Base-by-base conservation (phyloP, 1,140 invertebrate species). In the Apis cerana region DNA sequence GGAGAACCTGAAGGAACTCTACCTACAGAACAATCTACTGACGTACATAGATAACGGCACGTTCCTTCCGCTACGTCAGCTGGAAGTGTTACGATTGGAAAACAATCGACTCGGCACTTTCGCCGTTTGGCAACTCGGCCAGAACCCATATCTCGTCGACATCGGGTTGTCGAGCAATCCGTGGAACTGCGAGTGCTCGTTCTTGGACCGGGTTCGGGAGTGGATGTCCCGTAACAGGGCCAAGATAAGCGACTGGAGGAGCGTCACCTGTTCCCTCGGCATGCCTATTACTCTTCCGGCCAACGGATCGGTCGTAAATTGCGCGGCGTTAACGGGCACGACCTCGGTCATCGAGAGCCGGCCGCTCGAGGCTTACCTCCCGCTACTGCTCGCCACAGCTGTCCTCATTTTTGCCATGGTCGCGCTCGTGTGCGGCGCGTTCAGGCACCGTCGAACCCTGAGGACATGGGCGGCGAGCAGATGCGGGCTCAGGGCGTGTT, bases 171-270 rank as follows among this genome's bases (percentile, higher is more conserved):
- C 97, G n/a, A 95, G 96, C 70, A 99, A 99, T 93, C 96, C 97
- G 23, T 99, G 98, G 98, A 97, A 96, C 75, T 99, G 98, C 92
- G 97, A 98, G 87, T 99, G 98, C 94, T 94, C 96, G 65, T 98
- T 97, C 91, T 90, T 98, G 84, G 95, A 96, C 27, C 95, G 96
- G 84, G 97, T 97, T 83, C 95, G 97, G 87, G 95, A 95, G 81
- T 99, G 97, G 96, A 95, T 98, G 89, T 95, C 95, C 82, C 95
- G 94, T 64, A 97, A 97, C 92, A 94, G 95, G 43, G 96, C 95
- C 84, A 98, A 96, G 86, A 96, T 98, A 72, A 94, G 96, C 84
- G 97, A 97, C 89, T 96, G 95, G 74, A 94, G 95, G 64, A 95
- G 95, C 78, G 95, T 97, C 56, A 95, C 95, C 58, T 97, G 97